phyloP scores from a whole-genome alignment of 2,888 invertebrate genomes.

The Phyllotreta cruciferae region DNA sequence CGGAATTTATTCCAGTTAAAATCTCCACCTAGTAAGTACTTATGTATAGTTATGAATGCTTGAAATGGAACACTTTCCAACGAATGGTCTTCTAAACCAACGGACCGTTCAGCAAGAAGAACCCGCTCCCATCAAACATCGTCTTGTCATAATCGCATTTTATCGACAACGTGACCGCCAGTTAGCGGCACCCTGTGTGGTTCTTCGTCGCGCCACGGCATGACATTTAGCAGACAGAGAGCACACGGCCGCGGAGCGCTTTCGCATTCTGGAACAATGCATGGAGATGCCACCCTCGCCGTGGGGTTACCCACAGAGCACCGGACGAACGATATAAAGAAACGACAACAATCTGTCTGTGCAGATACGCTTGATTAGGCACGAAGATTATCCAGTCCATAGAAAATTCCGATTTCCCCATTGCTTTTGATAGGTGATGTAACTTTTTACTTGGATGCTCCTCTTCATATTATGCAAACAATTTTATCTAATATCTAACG shows the following conservation, averaged over 20 bases:
- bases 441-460: no score
- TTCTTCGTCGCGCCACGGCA: slow-evolving; percentile 44
- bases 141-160: slow-evolving; percentile 43
- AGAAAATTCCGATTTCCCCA: no score
- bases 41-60: no score
- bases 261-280: slow-evolving; percentile 55
- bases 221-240: slow-evolving; percentile 53
- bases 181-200: slow-evolving; percentile 53
- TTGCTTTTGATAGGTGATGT: no score
- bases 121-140: slow-evolving; percentile 2
- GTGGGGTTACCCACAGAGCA: no score
- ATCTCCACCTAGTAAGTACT: no score
- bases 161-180: slow-evolving; percentile 54
- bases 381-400: not conserved
- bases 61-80: no score
- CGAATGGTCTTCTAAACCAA: not conserved
- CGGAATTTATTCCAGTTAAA: no score
- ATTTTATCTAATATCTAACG: no score
- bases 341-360: slow-evolving; percentile 49
- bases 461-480: no score
- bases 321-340: slow-evolving; percentile 46
- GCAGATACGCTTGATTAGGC: slow-evolving; percentile 44
- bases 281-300: slow-evolving; percentile 7
- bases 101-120: not conserved
- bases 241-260: slow-evolving; percentile 14